These are phyloP conservation scores for Premnoplex brunnescens DNA, from an alignment of 2,797 vertebrate species.

Conservation along the genomic window DNA sequence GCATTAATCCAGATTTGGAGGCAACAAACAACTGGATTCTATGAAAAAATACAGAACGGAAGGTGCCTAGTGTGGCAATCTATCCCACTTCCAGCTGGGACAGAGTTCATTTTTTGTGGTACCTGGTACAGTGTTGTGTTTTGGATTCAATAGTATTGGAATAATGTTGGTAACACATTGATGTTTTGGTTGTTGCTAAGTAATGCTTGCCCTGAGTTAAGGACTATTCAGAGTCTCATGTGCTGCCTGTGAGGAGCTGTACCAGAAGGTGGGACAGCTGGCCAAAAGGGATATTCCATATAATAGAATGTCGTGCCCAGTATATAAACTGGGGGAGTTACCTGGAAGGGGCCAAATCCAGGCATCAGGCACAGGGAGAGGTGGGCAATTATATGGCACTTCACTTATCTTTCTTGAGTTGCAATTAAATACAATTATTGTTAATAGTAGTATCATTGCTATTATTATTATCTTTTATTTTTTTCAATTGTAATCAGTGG, in stretches of 20 bases:
- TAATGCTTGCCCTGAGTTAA: background rate
- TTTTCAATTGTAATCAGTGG: background rate
- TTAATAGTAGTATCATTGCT: rapidly evolving
- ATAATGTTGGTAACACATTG: background rate
- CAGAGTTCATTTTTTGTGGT: background rate
- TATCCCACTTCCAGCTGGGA: background rate
- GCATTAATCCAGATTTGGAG: background rate
- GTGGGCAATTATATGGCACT: background rate
- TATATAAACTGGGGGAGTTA: background rate
- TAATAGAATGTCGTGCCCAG: rapidly evolving
- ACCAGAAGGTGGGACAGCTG: background rate
- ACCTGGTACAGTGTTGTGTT: background rate
- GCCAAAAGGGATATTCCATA: background rate
- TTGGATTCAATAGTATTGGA: background rate
- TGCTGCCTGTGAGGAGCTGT: background rate
- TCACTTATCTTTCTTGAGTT: background rate
- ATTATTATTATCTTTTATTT: background rate
- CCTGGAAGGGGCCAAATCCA: background rate
- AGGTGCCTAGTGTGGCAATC: background rate
- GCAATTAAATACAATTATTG: background rate
- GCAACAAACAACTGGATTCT: background rate
- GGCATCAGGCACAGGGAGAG: background rate
- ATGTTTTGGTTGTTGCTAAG: background rate
- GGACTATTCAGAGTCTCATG: background rate
- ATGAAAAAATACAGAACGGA: background rate